These are phyloP conservation scores for Coregonus clupeaformis DNA, from an alignment of 2,113 vertebrate genomes.

Conservation along the genomic window DNA sequence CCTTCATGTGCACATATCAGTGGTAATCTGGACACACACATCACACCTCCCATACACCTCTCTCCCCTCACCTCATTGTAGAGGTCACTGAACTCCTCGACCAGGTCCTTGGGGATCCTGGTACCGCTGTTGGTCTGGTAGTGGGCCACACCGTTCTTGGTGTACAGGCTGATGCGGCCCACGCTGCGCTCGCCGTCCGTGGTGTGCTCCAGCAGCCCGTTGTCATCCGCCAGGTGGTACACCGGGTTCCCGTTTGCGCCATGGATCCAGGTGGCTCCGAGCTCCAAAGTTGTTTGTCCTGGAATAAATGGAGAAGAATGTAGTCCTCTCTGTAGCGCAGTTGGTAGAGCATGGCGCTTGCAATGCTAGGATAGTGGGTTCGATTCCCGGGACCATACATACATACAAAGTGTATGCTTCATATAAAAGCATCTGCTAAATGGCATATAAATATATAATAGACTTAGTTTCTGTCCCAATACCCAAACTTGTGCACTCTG, in stretches of 20 bases:
- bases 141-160: conserved; percentile 95
- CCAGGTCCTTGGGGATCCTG: conserved; percentile 96
- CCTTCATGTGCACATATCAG: not conserved
- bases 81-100: conserved; percentile 99
- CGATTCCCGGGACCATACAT: not conserved
- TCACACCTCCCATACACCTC: no score
- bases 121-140: conserved; percentile 91
- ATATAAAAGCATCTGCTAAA: not conserved
- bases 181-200: conserved; percentile 89
- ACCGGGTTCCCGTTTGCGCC: conserved; percentile 95
- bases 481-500: no score
- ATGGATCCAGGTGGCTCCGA: conserved; percentile 99
- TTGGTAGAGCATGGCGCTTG: not conserved
- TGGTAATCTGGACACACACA: no score
- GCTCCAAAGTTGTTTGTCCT: conserved; percentile 94
- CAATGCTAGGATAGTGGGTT: not conserved
- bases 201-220: conserved; percentile 92
- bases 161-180: conserved; percentile 95
- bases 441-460: not conserved
- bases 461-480: no score
- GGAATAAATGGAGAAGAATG: conserved; percentile 22
- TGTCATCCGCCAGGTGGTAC: conserved; percentile 99
- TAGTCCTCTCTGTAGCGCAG: not conserved
- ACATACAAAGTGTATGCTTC: not conserved
- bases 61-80: conserved; percentile 89